Evolutionary conservation across 2,888 invertebrate species (phyloP).

Genomic region (Torymus aiolomorphi): DNA sequence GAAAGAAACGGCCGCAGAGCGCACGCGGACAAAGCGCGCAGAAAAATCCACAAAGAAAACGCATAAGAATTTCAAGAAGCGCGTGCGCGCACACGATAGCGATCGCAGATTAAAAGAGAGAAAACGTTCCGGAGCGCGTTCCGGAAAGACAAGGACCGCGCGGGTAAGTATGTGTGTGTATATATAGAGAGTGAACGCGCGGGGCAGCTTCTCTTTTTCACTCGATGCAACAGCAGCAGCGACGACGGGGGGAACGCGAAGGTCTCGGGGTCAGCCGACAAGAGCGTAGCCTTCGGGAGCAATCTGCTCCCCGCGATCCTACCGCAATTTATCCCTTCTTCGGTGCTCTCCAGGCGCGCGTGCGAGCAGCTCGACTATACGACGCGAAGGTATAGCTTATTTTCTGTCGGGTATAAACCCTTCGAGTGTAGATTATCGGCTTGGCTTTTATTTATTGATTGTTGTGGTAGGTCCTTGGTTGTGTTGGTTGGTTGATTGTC

Average conservation of each 20-base stretch:
- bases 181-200: not conserved
- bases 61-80: constrained; percentile 40
- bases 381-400: not conserved
- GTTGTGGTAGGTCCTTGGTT: no score
- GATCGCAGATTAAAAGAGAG: constrained; percentile 30
- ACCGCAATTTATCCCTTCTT: constrained; percentile 39
- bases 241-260: constrained; percentile 34
- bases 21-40: not conserved
- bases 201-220: constrained; percentile 30
- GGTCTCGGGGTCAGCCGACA: constrained; percentile 50
- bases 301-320: constrained; percentile 32
- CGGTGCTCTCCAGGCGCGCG: not conserved
- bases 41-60: constrained; percentile 23
- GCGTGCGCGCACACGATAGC: not conserved
- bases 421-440: no score
- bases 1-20: not conserved
- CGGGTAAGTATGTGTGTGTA: not conserved
- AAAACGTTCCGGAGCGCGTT: not conserved
- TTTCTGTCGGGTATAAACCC: not conserved
- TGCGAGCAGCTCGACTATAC: not conserved
- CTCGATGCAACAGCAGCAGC: not conserved
- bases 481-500: no score
- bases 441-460: no score
- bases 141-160: not conserved
- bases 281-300: constrained; percentile 44